Base-by-base conservation (phyloP, 1,140 invertebrate genomes). In the Danaus plexippus region DNA sequence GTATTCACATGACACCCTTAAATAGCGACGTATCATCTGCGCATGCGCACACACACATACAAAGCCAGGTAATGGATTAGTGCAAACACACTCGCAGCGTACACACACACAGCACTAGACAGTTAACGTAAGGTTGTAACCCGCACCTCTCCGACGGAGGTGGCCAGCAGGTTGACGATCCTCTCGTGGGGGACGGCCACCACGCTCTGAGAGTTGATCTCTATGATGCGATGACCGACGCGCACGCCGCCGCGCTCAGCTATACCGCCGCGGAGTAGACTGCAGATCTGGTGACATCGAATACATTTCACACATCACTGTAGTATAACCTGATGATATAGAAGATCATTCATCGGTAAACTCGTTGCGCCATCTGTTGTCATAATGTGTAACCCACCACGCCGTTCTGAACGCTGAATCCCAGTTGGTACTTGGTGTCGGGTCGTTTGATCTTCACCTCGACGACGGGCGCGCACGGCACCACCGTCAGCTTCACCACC, bases 331-430 rank as follows among this genome's bases (percentile, higher is more conserved):
- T 45, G 12, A 45, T 45, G 44, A 43, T 57, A 42, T 13, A 45
- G 15, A 32, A 4, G 0, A 32, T 32, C 4, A 32, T 32, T 32
- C 22, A 7, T 32, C 2, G 22, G 22, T 32, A 32, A 32, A 6
- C 18, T 22, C 18, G 22, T 32, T 2, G 22, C 22, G 22, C 22
- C 22, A 32, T 32, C 22, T 32, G 7, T 2, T 32, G 22, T 8
- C 22, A 3, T 32, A 32, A 32, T 48, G 12, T 57, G 3, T 15
- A 15, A 92, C 94, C 92, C 88, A 98, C 96, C 82, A 99, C 98
- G 75, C 98, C 98, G 87, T 99, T 99, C 89, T 99, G 98, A 69
- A 99, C 98, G 90, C 97, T 99, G 88, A 99, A 99, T 40, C 98
- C 98, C 57, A 99, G 90, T 86, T 99, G 98, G 89, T 99, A 99